These are phyloP conservation scores for Zosterops japonicus DNA, from an alignment of 2,113 vertebrate genomes.

Conservation along the genomic window DNA sequence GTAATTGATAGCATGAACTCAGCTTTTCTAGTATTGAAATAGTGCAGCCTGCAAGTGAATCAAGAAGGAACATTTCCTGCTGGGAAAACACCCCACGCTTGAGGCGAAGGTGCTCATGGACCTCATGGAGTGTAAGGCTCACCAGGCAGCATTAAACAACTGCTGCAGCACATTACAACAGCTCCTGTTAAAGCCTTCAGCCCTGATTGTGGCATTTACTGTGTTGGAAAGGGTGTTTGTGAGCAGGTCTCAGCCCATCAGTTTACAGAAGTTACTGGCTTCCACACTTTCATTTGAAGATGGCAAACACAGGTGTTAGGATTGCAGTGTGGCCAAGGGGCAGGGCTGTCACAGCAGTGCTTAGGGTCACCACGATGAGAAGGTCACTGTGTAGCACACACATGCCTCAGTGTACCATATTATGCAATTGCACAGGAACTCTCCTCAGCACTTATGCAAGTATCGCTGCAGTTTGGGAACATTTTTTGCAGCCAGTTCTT, in stretches of 20 bases:
- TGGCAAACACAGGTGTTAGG: accelerated
- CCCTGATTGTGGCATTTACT: neutral
- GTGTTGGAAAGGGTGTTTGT: neutral
- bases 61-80: neutral
- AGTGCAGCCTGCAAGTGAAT: neutral
- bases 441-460: neutral
- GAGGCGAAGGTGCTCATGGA: accelerated
- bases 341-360: neutral
- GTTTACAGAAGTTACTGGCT: neutral
- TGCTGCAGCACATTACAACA: neutral
- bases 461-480: neutral
- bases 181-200: neutral
- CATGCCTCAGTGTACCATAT: accelerated
- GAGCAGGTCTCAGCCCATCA: neutral
- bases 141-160: neutral
- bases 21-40: neutral
- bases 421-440: neutral
- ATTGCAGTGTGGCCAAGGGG: neutral
- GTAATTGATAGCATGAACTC: slow-evolving; percentile 23
- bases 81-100: neutral
- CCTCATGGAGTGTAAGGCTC: accelerated
- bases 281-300: neutral
- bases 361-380: accelerated
- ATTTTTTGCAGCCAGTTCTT: neutral
- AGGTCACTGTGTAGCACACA: neutral